Percentiles rank a stretch among this genome's conserved stretches.
Conservation (phyloP, 1,140 invertebrate genomes). For the Armadillidium nasatum region DNA sequence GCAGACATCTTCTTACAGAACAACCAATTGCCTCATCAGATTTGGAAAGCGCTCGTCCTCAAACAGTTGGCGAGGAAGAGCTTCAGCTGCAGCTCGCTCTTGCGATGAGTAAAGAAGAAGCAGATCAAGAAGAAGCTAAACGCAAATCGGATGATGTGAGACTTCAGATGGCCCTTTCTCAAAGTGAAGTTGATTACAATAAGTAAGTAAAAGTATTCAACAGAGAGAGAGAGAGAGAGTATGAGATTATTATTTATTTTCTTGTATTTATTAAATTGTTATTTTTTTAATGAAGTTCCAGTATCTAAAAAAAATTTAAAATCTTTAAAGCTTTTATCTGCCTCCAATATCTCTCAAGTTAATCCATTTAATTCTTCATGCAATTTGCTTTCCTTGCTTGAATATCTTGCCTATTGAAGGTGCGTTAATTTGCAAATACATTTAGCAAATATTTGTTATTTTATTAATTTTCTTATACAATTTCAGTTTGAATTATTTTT, state of each 20-base stretch:
- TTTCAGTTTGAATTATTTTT: too few relatives aligned
- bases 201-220: conserved; percentile 41
- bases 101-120: conserved; percentile 97
- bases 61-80: conserved; percentile 95
- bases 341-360: too few relatives aligned
- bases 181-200: conserved; percentile 89
- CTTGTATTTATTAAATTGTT: background rate
- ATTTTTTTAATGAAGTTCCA: background rate
- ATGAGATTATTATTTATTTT: background rate
- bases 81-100: conserved; percentile 94
- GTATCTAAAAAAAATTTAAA: too few relatives aligned
- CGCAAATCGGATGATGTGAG: conserved; percentile 87
- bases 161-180: conserved; percentile 85
- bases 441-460: too few relatives aligned
- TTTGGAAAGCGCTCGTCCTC: conserved; percentile 85
- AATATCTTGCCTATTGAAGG: too few relatives aligned
- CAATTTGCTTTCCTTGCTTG: too few relatives aligned
- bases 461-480: too few relatives aligned
- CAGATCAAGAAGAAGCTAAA: conserved; percentile 91
- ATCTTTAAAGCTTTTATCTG: too few relatives aligned
- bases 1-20: conserved; percentile 4
- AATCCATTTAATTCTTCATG: too few relatives aligned
- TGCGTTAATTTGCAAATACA: too few relatives aligned
- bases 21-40: conserved; percentile 56
- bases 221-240: too few relatives aligned